These are phyloP conservation scores for Protomyctophum bolini DNA, from an alignment of 2,113 vertebrate genomes.

Conservation along the genomic window DNA sequence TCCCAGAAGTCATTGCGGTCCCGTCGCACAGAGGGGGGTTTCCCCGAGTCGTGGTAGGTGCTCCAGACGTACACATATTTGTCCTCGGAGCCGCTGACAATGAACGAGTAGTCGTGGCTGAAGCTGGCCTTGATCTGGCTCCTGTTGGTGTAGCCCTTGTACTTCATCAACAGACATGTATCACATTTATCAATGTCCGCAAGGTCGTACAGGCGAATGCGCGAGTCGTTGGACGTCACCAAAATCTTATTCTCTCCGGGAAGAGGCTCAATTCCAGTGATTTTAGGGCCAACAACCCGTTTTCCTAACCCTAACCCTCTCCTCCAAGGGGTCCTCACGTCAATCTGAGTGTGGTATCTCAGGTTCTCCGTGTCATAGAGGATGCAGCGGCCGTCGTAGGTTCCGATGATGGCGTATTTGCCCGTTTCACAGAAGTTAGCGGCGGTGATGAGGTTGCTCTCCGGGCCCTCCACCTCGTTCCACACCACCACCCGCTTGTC, in stretches of 20 bases:
- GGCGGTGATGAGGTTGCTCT: slow-evolving; percentile 94
- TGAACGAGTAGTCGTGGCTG: slow-evolving; percentile 97
- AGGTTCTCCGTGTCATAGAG: slow-evolving; percentile 99
- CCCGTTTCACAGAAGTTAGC: slow-evolving; percentile 99
- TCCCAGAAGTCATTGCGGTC: slow-evolving; percentile 99
- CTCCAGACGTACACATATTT: slow-evolving; percentile 99
- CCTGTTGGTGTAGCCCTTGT: slow-evolving; percentile 98
- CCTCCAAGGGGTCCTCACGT: slow-evolving; percentile 94
- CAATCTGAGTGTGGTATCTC: slow-evolving; percentile 98
- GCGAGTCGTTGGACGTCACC: slow-evolving; percentile 97
- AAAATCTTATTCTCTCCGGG: slow-evolving; percentile 99
- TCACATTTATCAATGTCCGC: too few species aligned
- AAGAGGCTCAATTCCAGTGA: slow-evolving; percentile 96
- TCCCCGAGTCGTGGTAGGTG: slow-evolving; percentile 97
- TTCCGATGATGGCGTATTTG: slow-evolving; percentile 96
- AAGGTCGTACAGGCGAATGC: slow-evolving; percentile 95
- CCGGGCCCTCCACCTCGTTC: slow-evolving; percentile 99
- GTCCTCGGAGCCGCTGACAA: slow-evolving; percentile 97
- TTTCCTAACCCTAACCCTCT: slow-evolving; percentile 64
- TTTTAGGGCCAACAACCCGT: slow-evolving; percentile 97
- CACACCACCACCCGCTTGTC: slow-evolving; percentile 98
- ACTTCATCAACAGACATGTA: slow-evolving; percentile 97
- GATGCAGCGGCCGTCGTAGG: slow-evolving; percentile 96
- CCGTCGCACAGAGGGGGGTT: slow-evolving; percentile 95
- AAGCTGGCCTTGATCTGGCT: slow-evolving; percentile 99